Base-by-base conservation (phyloP, 2,797 vertebrate genomes). In the Varecia variegata region DNA sequence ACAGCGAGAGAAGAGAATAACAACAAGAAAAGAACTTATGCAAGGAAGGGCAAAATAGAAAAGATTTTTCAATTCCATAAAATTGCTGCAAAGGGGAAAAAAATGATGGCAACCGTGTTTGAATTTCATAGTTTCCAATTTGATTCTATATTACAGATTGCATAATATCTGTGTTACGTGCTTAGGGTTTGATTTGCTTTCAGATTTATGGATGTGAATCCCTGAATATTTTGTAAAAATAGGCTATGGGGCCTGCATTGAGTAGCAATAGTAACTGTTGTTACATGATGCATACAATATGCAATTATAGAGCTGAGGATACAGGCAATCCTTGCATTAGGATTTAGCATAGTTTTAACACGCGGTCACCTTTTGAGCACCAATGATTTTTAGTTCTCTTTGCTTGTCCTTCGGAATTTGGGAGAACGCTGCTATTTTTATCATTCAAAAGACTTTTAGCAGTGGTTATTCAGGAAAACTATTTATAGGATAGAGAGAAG, bases 391-490 rank as follows among this genome's bases (percentile, higher is more conserved):
- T 90, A 96, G 76, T 43, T 96, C 25, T 20, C 25, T 93, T 90
- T 88, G 86, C 94, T 79, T 95, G 96, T 93, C 96, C 97, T 97
- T 97, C 47, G 5, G 96, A 96, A 97, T 96, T 96, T 95, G 89
- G 98, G 98, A 98, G 94, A 98, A 97, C 94, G 88, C 56, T 96
- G 81, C 95, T 98, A 93, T 91, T 97, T 97, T 98, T 97, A 95
- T 97, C 93, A 95, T 95, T 65, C 93, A 88, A 90, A 98, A 95
- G 95, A 97, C 80, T 25, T 96, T 98, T 96, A 95, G 96, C 95
- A 95, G 97, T 96, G 97, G 96, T 98, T 98, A 98, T 96, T 98
- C 81, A 93, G 91, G 95, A 97, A 98, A 97, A 97, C 97, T 97
- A 97, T 97, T 98, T 96, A 96, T 97, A 97, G 98, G 43, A n/a